These are phyloP conservation scores for Varecia variegata DNA, from an alignment of 2,797 vertebrate species.

Conservation along the genomic window DNA sequence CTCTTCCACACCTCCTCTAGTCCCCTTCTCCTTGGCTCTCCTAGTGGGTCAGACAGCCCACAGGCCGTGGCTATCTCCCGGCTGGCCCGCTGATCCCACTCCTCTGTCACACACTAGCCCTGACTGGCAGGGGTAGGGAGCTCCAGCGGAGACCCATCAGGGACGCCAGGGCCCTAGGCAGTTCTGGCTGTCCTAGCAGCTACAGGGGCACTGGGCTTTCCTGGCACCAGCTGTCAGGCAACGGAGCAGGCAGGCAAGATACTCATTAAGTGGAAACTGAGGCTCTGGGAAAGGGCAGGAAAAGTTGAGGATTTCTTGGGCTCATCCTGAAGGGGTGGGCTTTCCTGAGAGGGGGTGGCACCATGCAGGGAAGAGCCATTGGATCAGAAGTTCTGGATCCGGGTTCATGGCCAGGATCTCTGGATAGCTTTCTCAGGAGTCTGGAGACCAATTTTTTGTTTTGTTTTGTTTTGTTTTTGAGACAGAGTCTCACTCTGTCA, in stretches of 20 bases:
- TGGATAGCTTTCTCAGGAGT: not conserved
- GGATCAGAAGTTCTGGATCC: not conserved
- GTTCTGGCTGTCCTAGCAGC: not conserved
- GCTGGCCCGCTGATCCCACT: not conserved
- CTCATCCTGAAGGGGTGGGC: not conserved
- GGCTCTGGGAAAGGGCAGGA: not conserved
- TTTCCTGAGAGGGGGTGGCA: not conserved
- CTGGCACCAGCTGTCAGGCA: not conserved
- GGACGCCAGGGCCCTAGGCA: not conserved
- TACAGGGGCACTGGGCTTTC: not conserved
- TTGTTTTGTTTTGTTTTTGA: too few relatives aligned
- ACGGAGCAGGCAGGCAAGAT: not conserved
- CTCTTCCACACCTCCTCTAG: not conserved
- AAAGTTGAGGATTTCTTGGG: not conserved
- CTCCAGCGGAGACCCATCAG: not conserved
- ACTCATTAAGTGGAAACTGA: not conserved
- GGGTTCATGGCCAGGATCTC: not conserved
- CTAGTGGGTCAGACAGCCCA: not conserved
- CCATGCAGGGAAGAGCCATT: not conserved
- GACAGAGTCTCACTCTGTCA: too few relatives aligned
- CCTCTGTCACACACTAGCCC: not conserved
- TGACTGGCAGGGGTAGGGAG: not conserved
- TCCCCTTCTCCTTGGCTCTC: not conserved
- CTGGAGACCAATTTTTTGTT: not conserved
- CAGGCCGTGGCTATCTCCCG: not conserved